Percentiles rank a stretch among this genome's conserved stretches.
phyloP scores from a whole-genome alignment of 1,140 invertebrate species.

The Papilio dardanus region DNA sequence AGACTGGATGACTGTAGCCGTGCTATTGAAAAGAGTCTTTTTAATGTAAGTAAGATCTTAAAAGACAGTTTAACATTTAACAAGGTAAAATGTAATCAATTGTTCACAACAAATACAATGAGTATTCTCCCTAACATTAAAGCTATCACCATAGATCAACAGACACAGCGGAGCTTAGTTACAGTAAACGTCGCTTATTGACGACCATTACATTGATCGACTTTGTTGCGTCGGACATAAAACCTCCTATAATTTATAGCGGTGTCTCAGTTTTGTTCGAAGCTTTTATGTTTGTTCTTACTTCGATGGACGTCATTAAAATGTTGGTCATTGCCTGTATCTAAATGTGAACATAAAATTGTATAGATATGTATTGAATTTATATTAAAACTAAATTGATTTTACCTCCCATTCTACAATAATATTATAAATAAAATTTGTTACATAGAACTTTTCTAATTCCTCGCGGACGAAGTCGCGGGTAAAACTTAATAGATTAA shows the following conservation, averaged over 20 bases:
- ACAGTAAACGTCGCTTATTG: slow-evolving; percentile 26
- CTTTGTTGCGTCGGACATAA: slow-evolving; percentile 31
- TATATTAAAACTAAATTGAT: background rate
- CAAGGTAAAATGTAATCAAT: background rate
- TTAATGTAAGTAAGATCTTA: too few relatives aligned
- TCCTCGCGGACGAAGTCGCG: too few relatives aligned
- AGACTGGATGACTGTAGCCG: too few relatives aligned
- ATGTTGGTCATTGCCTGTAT: slow-evolving; percentile 21
- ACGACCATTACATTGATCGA: slow-evolving; percentile 27
- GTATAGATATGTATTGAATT: slow-evolving; percentile 3
- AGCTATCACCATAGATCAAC: slow-evolving; percentile 12
- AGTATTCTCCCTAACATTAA: background rate
- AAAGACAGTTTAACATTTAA: too few relatives aligned
- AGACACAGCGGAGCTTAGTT: slow-evolving; percentile 11
- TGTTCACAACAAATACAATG: background rate
- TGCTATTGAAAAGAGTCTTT: too few relatives aligned
- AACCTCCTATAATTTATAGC: slow-evolving; percentile 12
- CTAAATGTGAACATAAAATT: slow-evolving; percentile 5
- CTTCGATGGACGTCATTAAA: slow-evolving; percentile 5
- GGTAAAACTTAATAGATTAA: too few relatives aligned
- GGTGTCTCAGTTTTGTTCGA: slow-evolving; percentile 18
- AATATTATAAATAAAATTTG: too few relatives aligned
- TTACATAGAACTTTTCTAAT: too few relatives aligned
- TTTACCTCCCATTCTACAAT: background rate
- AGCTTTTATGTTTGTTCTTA: slow-evolving; percentile 10